A percentile compares a stretch with the other conserved stretches of the same genome.
Evolutionary conservation across 2,888 invertebrate genomes (phyloP).

Genomic region (Timandra comae): DNA sequence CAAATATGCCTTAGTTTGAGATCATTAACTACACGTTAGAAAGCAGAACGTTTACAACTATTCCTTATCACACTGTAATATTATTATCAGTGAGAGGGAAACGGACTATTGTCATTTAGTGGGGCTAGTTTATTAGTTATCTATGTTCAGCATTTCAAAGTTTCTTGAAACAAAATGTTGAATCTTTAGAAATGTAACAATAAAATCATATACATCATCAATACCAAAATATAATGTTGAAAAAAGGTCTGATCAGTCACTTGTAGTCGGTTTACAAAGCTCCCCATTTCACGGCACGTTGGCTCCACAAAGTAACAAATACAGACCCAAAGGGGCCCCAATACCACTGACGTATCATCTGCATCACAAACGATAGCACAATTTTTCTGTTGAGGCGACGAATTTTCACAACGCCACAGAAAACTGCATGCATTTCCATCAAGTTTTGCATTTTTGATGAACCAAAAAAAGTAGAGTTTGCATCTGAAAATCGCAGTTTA

Average conservation of each 20-base stretch:
- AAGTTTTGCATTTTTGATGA: slow-evolving; percentile 71
- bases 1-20: no score
- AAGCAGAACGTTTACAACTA: no score
- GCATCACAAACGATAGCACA: slow-evolving; percentile 46
- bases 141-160: no score
- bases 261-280: slow-evolving; percentile 2
- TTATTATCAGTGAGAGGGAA: no score
- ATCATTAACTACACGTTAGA: no score
- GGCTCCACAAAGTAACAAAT: slow-evolving; percentile 10
- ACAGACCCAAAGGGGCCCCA: slow-evolving; percentile 3
- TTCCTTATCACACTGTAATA: no score
- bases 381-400: slow-evolving; percentile 44
- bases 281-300: slow-evolving; percentile 8
- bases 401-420: slow-evolving; percentile 26
- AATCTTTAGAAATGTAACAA: no score
- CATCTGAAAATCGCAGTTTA: slow-evolving; percentile 30
- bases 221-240: slow-evolving; percentile 2
- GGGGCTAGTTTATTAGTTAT: no score
- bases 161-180: no score
- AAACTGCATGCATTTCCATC: slow-evolving; percentile 63
- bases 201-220: no score
- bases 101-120: no score
- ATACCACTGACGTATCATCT: slow-evolving; percentile 26
- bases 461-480: slow-evolving; percentile 40
- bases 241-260: slow-evolving; percentile 4